A percentile compares a stretch with the other conserved stretches of the same genome.
phyloP scores from a whole-genome alignment of 2,888 invertebrate species.

The Hesperia comma region DNA sequence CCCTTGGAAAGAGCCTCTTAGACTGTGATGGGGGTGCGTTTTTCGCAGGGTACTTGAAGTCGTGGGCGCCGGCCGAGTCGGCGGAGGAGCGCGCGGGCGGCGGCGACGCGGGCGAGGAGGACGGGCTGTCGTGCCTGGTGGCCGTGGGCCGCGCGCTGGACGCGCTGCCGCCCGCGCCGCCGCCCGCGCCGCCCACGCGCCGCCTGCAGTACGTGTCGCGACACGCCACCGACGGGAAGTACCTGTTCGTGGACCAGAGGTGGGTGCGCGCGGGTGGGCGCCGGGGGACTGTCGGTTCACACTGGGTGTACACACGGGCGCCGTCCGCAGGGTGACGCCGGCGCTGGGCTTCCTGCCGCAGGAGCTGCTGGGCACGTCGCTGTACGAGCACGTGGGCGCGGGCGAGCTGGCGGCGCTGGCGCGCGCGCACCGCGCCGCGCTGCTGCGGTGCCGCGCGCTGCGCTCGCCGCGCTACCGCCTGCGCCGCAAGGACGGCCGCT shows the following conservation, averaged over 20 bases:
- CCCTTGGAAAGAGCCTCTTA: too few species aligned
- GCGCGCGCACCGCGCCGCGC: constrained; percentile 91
- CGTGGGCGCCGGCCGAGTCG: constrained; percentile 93
- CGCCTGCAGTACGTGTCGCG: constrained; percentile 91
- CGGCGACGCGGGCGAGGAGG: constrained; percentile 74
- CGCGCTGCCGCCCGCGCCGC: constrained; percentile 67
- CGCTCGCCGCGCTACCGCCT: constrained; percentile 91
- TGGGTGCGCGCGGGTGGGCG: too few species aligned
- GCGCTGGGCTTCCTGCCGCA: constrained; percentile 96
- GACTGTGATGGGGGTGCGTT: too few species aligned
- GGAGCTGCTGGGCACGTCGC: constrained; percentile 95
- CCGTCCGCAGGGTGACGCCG: constrained; percentile 93
- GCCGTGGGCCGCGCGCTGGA: constrained; percentile 92
- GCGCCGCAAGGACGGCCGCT: constrained; percentile 90
- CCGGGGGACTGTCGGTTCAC: too few species aligned
- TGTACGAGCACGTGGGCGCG: constrained; percentile 95
- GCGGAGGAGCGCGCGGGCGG: constrained; percentile 84
- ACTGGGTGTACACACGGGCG: too few species aligned
- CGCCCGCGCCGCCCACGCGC: constrained; percentile 76
- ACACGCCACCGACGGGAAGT: constrained; percentile 95
- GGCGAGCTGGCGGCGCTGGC: constrained; percentile 91
- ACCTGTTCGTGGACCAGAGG: constrained; percentile 96
- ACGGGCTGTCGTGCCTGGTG: constrained; percentile 93
- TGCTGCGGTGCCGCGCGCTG: constrained; percentile 85
- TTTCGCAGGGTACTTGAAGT: constrained; percentile 90